These are phyloP conservation scores for Norana najaformis DNA, from an alignment of 2,888 invertebrate genomes.

Conservation along the genomic window DNA sequence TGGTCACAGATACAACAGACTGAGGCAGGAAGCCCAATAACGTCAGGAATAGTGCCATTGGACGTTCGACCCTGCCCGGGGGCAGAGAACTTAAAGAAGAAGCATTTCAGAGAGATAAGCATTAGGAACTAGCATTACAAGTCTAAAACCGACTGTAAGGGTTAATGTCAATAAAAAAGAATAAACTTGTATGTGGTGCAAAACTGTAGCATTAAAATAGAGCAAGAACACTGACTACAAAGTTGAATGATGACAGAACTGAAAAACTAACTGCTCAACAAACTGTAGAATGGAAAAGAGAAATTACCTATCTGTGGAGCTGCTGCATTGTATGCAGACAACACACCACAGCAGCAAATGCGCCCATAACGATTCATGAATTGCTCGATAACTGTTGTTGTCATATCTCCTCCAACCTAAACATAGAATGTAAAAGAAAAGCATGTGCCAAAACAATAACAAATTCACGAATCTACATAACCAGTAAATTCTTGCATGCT, in stretches of 20 bases:
- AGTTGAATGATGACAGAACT: background rate
- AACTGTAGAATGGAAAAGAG: background rate
- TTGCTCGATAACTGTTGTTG: conserved; percentile 66
- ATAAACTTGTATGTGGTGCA: background rate
- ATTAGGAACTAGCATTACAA: background rate
- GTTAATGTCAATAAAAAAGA: too few relatives aligned
- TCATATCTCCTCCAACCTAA: conserved; percentile 74
- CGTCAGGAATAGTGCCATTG: too few relatives aligned
- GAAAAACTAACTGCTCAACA: background rate
- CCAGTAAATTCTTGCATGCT: background rate
- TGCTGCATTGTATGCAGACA: conserved; percentile 69
- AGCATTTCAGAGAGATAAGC: too few relatives aligned
- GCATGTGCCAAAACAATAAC: background rate
- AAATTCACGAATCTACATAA: conserved; percentile 60
- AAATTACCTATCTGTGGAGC: conserved; percentile 31
- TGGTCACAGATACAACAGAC: too few relatives aligned
- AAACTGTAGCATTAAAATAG: background rate
- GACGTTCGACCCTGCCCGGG: too few relatives aligned
- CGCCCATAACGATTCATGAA: conserved; percentile 71
- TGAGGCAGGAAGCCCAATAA: too few relatives aligned
- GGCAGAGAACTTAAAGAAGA: too few relatives aligned
- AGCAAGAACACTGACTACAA: background rate
- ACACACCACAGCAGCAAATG: conserved; percentile 70
- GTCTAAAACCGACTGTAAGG: too few relatives aligned
- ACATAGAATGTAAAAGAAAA: background rate